These are phyloP conservation scores for Trachelipus rathkii DNA, from an alignment of 1,140 invertebrate genomes.

Conservation along the genomic window DNA sequence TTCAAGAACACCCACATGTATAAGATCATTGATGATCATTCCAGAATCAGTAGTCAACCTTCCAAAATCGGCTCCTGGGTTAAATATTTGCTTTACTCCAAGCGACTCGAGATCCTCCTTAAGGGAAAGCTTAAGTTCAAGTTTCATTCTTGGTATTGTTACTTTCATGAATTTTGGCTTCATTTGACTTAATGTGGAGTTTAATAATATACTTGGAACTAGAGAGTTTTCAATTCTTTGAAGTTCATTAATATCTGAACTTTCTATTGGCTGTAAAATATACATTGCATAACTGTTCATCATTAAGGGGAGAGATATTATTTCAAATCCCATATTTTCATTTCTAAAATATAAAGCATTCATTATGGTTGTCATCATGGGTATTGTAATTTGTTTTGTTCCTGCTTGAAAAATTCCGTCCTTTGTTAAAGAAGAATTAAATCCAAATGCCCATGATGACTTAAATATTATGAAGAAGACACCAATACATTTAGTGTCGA, in stretches of 20 bases:
- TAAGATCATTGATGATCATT: too few relatives aligned
- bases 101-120: too few relatives aligned
- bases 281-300: constrained; percentile 63
- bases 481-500: constrained; percentile 62
- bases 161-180: constrained; percentile 45
- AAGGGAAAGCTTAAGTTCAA: too few relatives aligned
- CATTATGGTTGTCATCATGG: constrained; percentile 64
- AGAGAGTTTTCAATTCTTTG: constrained; percentile 47
- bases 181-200: constrained; percentile 21
- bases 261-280: constrained; percentile 62
- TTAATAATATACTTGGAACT: constrained; percentile 19
- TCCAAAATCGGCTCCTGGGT: too few relatives aligned
- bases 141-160: too few relatives aligned
- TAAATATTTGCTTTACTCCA: too few relatives aligned
- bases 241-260: constrained; percentile 49
- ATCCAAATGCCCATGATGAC: constrained; percentile 69
- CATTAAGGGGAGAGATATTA: constrained; percentile 68
- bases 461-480: constrained; percentile 84
- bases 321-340: constrained; percentile 56
- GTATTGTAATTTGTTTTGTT: constrained; percentile 53
- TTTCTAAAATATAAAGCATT: constrained; percentile 59
- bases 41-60: too few relatives aligned
- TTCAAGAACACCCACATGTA: too few relatives aligned
- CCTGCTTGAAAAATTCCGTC: constrained; percentile 56
- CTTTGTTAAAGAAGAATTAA: constrained; percentile 57